Conservation (phyloP, 2,888 invertebrate genomes). For the Chromoteleia sp. region DNA sequence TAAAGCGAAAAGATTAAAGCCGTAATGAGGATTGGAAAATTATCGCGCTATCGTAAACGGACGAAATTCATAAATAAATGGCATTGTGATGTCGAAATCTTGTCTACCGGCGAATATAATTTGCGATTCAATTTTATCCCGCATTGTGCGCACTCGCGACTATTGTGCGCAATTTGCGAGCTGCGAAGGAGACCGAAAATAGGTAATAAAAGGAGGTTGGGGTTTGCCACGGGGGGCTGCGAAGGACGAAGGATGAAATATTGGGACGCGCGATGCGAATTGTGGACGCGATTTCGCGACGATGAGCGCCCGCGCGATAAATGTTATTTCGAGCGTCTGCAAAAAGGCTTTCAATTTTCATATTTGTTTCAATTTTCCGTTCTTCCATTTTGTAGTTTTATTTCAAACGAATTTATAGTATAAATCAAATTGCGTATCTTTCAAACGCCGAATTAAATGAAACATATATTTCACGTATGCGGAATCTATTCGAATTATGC, state of each 20-base stretch:
- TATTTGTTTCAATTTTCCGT: too few species aligned
- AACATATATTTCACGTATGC: too few species aligned
- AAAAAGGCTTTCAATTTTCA: too few species aligned
- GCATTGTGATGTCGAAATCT: conserved; percentile 62
- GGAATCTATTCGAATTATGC: too few species aligned
- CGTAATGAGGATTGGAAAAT: conserved; percentile 73
- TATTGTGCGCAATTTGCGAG: conserved; percentile 53
- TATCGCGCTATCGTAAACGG: conserved; percentile 69
- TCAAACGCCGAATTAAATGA: too few species aligned
- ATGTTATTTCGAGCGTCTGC: too few species aligned
- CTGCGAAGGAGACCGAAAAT: conserved; percentile 45
- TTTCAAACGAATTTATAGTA: too few species aligned
- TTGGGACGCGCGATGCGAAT: conserved; percentile 4
- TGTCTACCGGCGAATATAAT: conserved; percentile 59
- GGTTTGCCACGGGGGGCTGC: conserved; percentile 18
- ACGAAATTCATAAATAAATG: conserved; percentile 69
- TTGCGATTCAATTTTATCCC: conserved; percentile 61
- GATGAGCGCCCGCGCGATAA: too few species aligned
- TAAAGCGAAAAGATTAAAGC: conserved; percentile 77
- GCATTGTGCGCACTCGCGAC: conserved; percentile 45
- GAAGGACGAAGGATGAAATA: conserved; percentile 11
- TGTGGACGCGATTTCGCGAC: background rate
- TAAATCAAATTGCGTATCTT: too few species aligned
- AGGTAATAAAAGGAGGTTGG: conserved; percentile 42
- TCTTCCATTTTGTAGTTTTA: too few species aligned